Percentiles rank a stretch among this genome's conserved stretches.
Evolutionary conservation across 2,888 invertebrate genomes (phyloP).

Genomic region (Spisula subtruncata): DNA sequence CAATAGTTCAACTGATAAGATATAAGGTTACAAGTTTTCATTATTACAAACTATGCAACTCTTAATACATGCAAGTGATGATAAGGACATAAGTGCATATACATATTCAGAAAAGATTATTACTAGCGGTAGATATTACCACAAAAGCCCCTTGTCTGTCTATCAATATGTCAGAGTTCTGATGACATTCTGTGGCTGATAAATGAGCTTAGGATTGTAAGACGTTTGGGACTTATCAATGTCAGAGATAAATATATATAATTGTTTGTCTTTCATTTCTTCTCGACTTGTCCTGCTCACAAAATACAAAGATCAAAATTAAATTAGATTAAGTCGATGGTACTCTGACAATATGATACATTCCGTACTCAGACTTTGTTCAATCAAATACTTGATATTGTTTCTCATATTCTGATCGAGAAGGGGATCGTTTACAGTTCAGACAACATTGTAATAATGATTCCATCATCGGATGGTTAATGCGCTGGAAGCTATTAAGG

Average conservation of each 20-base stretch:
- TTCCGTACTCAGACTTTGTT: slow-evolving; percentile 8
- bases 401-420: not conserved
- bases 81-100: not conserved
- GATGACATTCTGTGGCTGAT: not conserved
- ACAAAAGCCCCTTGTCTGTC: not conserved
- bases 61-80: not conserved
- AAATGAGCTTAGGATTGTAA: not conserved
- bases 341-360: not conserved
- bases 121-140: not conserved
- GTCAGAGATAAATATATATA: not conserved
- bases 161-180: not conserved
- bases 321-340: not conserved
- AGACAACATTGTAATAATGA: not conserved
- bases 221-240: not conserved
- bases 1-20: too few species aligned
- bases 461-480: not conserved
- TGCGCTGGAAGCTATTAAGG: not conserved
- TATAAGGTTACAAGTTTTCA: too few species aligned
- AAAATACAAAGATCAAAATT: not conserved
- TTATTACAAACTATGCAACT: too few species aligned
- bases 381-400: slow-evolving; percentile 6
- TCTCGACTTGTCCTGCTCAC: not conserved
- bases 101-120: slow-evolving; percentile 13
- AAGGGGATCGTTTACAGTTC: not conserved
- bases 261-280: slow-evolving; percentile 12